phyloP scores from a whole-genome alignment of 1,140 invertebrate species.

The Drosophila ercepeae region DNA sequence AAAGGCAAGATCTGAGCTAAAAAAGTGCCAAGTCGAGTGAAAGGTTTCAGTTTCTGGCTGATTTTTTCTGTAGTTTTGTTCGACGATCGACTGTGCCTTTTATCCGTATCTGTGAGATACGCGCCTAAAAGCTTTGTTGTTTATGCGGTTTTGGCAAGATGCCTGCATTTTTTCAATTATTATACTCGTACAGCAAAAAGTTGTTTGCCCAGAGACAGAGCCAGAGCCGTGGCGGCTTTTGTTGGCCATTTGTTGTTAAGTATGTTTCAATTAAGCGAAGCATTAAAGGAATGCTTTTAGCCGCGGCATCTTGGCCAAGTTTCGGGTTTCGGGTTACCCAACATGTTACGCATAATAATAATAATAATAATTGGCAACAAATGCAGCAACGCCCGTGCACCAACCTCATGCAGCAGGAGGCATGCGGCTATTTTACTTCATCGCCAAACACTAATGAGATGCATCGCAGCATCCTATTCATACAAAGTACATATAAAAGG shows the following conservation, averaged over 20 bases:
- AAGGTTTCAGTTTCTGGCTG: slow-evolving; percentile 32
- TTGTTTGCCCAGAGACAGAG: background rate
- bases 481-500: background rate
- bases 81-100: background rate
- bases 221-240: background rate
- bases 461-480: slow-evolving; percentile 10
- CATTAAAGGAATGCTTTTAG: slow-evolving; percentile 80
- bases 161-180: slow-evolving; percentile 65
- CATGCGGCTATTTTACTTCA: too few relatives aligned
- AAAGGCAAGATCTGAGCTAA: slow-evolving; percentile 11
- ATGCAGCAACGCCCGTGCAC: background rate
- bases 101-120: slow-evolving; percentile 69
- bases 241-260: slow-evolving; percentile 8
- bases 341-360: slow-evolving; percentile 80
- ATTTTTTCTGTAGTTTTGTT: slow-evolving; percentile 2
- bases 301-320: slow-evolving; percentile 23
- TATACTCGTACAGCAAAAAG: slow-evolving; percentile 61
- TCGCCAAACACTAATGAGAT: slow-evolving; percentile 32
- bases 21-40: slow-evolving; percentile 29
- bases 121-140: slow-evolving; percentile 78
- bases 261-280: slow-evolving; percentile 73
- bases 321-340: slow-evolving; percentile 29
- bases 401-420: too few relatives aligned
- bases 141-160: slow-evolving; percentile 72
- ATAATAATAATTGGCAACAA: slow-evolving; percentile 50